These are phyloP conservation scores for Amblyopsis rosae DNA, from an alignment of 2,113 vertebrate species.

Conservation along the genomic window DNA sequence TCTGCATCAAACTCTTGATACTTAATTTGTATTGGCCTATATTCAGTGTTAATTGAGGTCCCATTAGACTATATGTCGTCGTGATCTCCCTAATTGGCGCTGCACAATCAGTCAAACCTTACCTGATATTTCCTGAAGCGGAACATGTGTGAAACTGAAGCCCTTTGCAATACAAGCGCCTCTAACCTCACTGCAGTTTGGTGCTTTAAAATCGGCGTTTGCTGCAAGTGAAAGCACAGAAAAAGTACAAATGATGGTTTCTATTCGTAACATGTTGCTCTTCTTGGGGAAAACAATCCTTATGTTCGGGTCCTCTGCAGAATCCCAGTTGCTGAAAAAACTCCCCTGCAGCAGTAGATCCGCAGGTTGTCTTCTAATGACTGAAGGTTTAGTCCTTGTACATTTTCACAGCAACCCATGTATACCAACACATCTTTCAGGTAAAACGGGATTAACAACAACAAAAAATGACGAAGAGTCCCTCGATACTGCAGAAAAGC, in stretches of 20 bases:
- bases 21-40: not conserved
- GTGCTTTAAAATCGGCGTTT: constrained; percentile 79
- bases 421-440: constrained; percentile 43
- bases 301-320: constrained; percentile 38
- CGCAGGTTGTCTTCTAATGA: constrained; percentile 53
- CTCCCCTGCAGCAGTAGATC: constrained; percentile 46
- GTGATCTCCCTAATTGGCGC: not conserved
- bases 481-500: constrained; percentile 27
- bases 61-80: not conserved
- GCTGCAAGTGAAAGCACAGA: constrained; percentile 73
- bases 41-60: not conserved
- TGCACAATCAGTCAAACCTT: constrained; percentile 52
- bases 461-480: constrained; percentile 31
- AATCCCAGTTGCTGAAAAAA: constrained; percentile 34
- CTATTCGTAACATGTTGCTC: constrained; percentile 70
- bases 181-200: constrained; percentile 88
- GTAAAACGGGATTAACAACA: constrained; percentile 12
- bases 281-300: constrained; percentile 43
- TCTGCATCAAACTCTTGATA: not conserved
- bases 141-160: constrained; percentile 86
- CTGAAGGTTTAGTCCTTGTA: constrained; percentile 34
- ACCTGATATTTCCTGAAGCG: constrained; percentile 92
- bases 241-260: constrained; percentile 75
- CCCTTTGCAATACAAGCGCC: constrained; percentile 85
- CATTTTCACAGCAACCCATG: constrained; percentile 40